A percentile compares a stretch with the other conserved stretches of the same genome.
These are phyloP conservation scores for Drosophila busckii DNA, from an alignment of 1,140 invertebrate genomes.

Conservation along the genomic window DNA sequence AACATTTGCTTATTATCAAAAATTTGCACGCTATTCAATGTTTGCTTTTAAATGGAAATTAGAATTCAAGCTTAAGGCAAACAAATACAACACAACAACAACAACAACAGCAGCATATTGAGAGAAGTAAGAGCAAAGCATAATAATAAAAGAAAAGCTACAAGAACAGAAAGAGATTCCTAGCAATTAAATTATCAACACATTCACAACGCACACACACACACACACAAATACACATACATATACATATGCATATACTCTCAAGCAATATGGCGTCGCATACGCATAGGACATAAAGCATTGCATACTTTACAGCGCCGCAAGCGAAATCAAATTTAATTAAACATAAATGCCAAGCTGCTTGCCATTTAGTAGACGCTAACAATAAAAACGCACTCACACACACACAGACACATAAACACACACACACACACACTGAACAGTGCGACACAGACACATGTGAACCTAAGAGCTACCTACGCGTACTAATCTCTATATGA, in stretches of 20 bases:
- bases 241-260: conserved; percentile 4
- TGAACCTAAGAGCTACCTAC: conserved; percentile 73
- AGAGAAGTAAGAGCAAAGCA: conserved; percentile 6
- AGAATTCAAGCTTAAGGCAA: conserved; percentile 6
- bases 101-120: conserved; percentile 16
- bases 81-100: conserved; percentile 15
- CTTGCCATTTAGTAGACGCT: conserved; percentile 19
- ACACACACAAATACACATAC: conserved; percentile 7
- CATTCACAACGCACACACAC: conserved; percentile 29
- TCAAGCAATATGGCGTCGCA: background rate
- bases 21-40: too few relatives aligned
- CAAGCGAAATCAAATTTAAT: conserved; percentile 15
- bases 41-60: too few relatives aligned
- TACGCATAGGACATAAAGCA: conserved; percentile 10
- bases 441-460: conserved; percentile 40
- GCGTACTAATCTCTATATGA: conserved; percentile 68
- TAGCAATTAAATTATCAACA: conserved; percentile 63
- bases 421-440: conserved; percentile 20
- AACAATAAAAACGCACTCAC: conserved; percentile 8
- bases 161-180: conserved; percentile 47
- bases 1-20: too few relatives aligned
- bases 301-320: conserved; percentile 43
- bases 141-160: conserved; percentile 5
- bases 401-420: conserved; percentile 12
- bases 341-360: conserved; percentile 12